Evolutionary conservation across 2,797 vertebrate genomes (phyloP).

Genomic region (Pseudochromis fuscus): DNA sequence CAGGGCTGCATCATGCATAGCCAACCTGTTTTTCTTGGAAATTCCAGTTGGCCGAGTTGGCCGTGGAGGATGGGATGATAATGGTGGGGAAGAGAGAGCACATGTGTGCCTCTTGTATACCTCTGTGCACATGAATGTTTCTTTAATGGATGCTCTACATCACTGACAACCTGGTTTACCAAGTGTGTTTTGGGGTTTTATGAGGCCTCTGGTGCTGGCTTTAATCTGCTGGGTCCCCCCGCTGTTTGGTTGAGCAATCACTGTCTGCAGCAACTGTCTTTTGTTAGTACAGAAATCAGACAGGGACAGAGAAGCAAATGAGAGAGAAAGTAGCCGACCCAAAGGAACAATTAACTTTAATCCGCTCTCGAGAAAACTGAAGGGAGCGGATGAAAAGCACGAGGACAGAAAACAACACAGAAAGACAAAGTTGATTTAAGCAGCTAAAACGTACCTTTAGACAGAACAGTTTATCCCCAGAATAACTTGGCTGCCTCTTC

Average conservation of each 20-base stretch:
- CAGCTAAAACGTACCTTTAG: slow-evolving; percentile 34
- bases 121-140: slow-evolving; percentile 40
- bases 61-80: slow-evolving; percentile 67
- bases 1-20: slow-evolving; percentile 69
- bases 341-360: slow-evolving; percentile 53
- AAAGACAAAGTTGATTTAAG: slow-evolving; percentile 52
- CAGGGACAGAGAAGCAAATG: slow-evolving; percentile 51
- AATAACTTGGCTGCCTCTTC: slow-evolving; percentile 58
- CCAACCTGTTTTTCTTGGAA: slow-evolving; percentile 83
- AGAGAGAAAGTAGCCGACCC: slow-evolving; percentile 26
- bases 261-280: slow-evolving; percentile 30
- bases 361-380: slow-evolving; percentile 40
- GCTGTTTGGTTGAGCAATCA: slow-evolving; percentile 40
- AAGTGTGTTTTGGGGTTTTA: slow-evolving; percentile 54
- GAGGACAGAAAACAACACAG: slow-evolving; percentile 37
- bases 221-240: slow-evolving; percentile 61
- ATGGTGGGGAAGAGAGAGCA: slow-evolving; percentile 29
- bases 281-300: slow-evolving; percentile 53
- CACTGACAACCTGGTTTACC: slow-evolving; percentile 58
- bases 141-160: slow-evolving; percentile 66
- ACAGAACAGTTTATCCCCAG: slow-evolving; percentile 65
- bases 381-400: slow-evolving; percentile 42
- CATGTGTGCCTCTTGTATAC: slow-evolving; percentile 49
- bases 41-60: slow-evolving; percentile 73
- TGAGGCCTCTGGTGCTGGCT: slow-evolving; percentile 41